Conservation (phyloP, 2,888 invertebrate genomes). For the Pseudolycoriella hygida region DNA sequence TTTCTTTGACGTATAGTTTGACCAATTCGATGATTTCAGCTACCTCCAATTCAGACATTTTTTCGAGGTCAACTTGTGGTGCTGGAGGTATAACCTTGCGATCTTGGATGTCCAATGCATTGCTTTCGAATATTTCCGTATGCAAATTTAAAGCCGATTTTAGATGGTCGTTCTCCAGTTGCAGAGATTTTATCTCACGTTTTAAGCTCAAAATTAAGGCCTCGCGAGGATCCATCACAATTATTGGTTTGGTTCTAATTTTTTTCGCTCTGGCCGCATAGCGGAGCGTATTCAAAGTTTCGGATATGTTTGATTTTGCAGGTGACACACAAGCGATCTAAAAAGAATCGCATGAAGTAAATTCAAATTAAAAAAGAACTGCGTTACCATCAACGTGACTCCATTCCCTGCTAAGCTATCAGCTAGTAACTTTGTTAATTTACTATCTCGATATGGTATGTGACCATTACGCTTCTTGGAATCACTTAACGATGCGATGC, state of each 20-base stretch:
- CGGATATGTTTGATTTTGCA: conserved; percentile 64
- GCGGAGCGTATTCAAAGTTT: conserved; percentile 78
- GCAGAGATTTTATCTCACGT: conserved; percentile 66
- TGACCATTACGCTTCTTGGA: conserved; percentile 61
- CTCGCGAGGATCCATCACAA: conserved; percentile 90
- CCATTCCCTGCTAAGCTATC: conserved; percentile 90
- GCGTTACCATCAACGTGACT: conserved; percentile 73
- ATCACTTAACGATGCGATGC: conserved; percentile 82
- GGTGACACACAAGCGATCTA: conserved; percentile 92
- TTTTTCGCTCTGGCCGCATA: conserved; percentile 86
- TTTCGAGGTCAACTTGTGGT: conserved; percentile 50
- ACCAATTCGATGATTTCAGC: conserved; percentile 67
- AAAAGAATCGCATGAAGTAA: too few species aligned
- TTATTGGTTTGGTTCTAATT: conserved; percentile 81
- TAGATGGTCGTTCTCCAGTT: conserved; percentile 78
- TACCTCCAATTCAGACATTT: conserved; percentile 56
- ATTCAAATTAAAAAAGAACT: conserved; percentile 13
- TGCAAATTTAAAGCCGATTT: conserved; percentile 54
- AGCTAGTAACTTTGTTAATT: conserved; percentile 79
- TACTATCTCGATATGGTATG: conserved; percentile 88
- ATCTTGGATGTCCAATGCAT: conserved; percentile 5
- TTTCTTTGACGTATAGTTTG: conserved; percentile 69
- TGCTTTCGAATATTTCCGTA: conserved; percentile 29
- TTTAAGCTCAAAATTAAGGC: conserved; percentile 77
- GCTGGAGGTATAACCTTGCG: conserved; percentile 16